Evolutionary conservation across 2,113 vertebrate genomes (phyloP).

Genomic region (Prietella phreatophila): DNA sequence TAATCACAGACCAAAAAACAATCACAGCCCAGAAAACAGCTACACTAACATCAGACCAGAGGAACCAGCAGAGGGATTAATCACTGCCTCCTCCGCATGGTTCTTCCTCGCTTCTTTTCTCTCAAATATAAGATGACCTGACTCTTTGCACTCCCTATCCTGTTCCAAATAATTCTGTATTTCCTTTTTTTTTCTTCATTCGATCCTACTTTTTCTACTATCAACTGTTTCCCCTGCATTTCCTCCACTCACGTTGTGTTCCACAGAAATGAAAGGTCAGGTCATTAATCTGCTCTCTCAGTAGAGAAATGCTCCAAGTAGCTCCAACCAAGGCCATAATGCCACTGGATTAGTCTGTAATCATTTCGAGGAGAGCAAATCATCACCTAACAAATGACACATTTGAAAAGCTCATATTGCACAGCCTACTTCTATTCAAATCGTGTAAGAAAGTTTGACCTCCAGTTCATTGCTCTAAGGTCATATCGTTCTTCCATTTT

Average conservation of each 20-base stretch:
- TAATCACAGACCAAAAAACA: slow-evolving; percentile 45
- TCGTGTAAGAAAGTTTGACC: neutral
- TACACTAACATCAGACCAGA: slow-evolving; percentile 35
- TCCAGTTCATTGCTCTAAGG: neutral
- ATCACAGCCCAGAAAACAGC: slow-evolving; percentile 40
- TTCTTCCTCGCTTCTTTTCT: slow-evolving; percentile 4
- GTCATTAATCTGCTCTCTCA: slow-evolving; percentile 52
- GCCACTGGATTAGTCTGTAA: neutral
- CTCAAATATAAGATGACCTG: slow-evolving; percentile 23
- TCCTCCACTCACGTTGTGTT: slow-evolving; percentile 31
- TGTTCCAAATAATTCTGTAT: slow-evolving; percentile 18
- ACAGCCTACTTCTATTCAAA: neutral
- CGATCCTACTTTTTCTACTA: neutral
- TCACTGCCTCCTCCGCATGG: slow-evolving; percentile 20
- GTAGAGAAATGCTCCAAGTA: slow-evolving; percentile 31
- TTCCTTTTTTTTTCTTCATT: slow-evolving; percentile 12
- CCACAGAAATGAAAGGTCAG: slow-evolving; percentile 54
- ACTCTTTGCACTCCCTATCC: slow-evolving; percentile 10
- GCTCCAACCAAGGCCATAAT: neutral
- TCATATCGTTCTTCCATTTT: neutral
- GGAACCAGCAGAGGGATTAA: slow-evolving; percentile 34
- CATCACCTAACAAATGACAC: slow-evolving; percentile 10
- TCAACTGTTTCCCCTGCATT: slow-evolving; percentile 21
- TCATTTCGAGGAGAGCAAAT: neutral
- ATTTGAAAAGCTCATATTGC: neutral